phyloP scores from a whole-genome alignment of 1,140 invertebrate genomes.

The Drosophila cardini region DNA sequence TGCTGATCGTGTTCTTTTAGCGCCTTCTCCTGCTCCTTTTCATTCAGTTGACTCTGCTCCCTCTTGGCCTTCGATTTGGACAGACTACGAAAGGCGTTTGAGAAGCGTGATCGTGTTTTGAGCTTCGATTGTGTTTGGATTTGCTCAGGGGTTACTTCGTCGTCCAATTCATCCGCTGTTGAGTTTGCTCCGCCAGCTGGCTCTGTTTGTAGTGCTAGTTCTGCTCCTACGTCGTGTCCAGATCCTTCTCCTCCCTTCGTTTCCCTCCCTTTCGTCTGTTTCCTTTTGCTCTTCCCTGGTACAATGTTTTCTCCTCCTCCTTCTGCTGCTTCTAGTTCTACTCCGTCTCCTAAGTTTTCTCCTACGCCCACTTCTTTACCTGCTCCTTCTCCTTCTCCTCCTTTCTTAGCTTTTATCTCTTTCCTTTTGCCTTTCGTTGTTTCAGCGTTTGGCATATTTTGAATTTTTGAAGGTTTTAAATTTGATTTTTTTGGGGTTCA shows the following conservation, averaged over 20 bases:
- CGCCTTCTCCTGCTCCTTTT: slow-evolving; percentile 22
- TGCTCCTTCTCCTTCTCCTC: slow-evolving; percentile 12
- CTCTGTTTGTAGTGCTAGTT: no score
- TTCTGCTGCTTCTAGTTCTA: no score
- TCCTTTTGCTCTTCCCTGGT: no score
- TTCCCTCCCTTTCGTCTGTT: no score
- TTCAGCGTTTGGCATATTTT: slow-evolving; percentile 75
- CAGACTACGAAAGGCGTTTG: slow-evolving; percentile 76
- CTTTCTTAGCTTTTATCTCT: slow-evolving; percentile 37
- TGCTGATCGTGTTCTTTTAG: slow-evolving; percentile 29
- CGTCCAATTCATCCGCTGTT: not conserved
- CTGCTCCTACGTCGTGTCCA: no score
- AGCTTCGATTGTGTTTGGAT: slow-evolving; percentile 35
- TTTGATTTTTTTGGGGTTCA: not conserved
- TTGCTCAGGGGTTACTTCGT: slow-evolving; percentile 20
- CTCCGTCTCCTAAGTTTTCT: not conserved
- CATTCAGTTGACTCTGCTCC: slow-evolving; percentile 37
- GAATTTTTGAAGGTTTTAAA: not conserved
- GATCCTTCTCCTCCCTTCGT: no score
- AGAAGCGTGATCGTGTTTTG: slow-evolving; percentile 78
- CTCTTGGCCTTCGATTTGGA: slow-evolving; percentile 67
- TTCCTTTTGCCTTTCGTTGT: slow-evolving; percentile 44
- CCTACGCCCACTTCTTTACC: not conserved
- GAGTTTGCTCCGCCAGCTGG: not conserved
- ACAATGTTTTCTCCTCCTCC: no score